Evolutionary conservation across 2,797 vertebrate genomes (phyloP).

Genomic region (Stomatorhinus walkeri): DNA sequence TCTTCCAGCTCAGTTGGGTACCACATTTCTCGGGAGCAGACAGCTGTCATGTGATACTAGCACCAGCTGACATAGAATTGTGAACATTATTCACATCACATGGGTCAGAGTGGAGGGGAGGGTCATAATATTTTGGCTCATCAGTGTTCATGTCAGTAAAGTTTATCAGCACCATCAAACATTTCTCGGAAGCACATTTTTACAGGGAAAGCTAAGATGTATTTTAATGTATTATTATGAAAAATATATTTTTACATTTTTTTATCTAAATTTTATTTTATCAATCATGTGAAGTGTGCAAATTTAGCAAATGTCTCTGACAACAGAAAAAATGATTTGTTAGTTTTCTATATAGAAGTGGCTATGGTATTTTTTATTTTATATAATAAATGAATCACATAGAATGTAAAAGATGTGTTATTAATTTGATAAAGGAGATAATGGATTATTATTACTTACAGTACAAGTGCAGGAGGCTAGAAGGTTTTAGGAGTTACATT

Average conservation of each 20-base stretch:
- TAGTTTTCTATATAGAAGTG: not conserved
- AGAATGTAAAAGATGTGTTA: not conserved
- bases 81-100: not conserved
- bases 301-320: not conserved
- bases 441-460: not conserved
- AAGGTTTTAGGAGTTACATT: not conserved
- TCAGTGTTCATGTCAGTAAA: not conserved
- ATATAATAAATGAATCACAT: not conserved
- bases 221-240: not conserved
- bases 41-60: not conserved
- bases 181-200: not conserved
- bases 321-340: not conserved
- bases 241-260: not conserved
- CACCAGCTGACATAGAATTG: not conserved
- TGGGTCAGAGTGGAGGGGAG: not conserved
- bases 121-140: not conserved
- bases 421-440: not conserved
- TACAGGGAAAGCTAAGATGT: not conserved
- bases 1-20: not conserved
- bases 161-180: not conserved
- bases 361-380: not conserved
- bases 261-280: not conserved
- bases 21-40: not conserved
- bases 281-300: not conserved
- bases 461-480: not conserved